Conservation (phyloP, 2,113 vertebrate species). For the Lepus americanus region DNA sequence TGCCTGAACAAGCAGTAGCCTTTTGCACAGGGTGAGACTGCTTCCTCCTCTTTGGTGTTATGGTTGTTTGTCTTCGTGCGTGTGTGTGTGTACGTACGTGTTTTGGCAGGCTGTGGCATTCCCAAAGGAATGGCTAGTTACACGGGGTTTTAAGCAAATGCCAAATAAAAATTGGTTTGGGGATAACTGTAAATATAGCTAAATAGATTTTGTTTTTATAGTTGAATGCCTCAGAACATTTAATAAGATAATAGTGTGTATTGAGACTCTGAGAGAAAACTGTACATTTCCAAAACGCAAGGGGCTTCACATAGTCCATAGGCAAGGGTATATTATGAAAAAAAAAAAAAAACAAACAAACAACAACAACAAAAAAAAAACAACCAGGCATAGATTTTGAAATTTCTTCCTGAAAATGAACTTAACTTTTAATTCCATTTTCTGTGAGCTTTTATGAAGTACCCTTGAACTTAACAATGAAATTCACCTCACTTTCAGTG, state of each 20-base stretch:
- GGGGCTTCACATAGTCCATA: too few species aligned
- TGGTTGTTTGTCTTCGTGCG: background rate
- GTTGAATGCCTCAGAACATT: background rate
- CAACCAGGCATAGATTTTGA: too few species aligned
- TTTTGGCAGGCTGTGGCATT: background rate
- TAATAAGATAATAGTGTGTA: background rate
- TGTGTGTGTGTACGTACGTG: too few species aligned
- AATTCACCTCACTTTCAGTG: background rate
- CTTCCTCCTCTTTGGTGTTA: background rate
- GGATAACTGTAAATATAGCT: background rate
- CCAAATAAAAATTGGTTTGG: background rate
- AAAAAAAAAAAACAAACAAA: too few species aligned
- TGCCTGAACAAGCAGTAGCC: background rate
- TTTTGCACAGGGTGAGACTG: background rate
- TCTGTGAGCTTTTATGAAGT: too few species aligned
- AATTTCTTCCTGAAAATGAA: too few species aligned
- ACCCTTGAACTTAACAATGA: background rate
- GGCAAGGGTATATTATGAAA: too few species aligned
- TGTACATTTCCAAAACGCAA: background rate
- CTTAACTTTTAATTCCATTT: too few species aligned
- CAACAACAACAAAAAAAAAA: too few species aligned
- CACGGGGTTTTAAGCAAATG: background rate
- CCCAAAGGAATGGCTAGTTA: background rate
- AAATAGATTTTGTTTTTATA: background rate
- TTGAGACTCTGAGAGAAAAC: slow-evolving; percentile 22